These are phyloP conservation scores for Anastrepha ludens DNA, from an alignment of 1,140 invertebrate species.

Conservation along the genomic window DNA sequence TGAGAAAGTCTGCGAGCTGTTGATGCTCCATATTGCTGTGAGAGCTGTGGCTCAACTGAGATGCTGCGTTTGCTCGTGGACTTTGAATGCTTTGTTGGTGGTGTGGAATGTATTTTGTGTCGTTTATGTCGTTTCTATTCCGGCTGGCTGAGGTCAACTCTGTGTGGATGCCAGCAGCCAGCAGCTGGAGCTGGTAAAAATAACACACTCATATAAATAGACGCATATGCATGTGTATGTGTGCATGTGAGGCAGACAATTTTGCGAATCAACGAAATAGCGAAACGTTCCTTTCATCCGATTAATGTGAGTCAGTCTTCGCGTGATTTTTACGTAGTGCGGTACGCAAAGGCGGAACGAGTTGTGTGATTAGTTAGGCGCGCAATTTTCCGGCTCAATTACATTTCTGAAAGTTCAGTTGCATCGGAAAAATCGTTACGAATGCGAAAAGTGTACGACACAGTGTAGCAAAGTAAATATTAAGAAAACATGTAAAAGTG, in stretches of 20 bases:
- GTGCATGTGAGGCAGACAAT: background rate
- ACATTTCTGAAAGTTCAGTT: background rate
- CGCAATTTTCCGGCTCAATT: slow-evolving; percentile 48
- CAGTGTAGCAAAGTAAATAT: background rate
- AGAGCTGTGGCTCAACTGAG: background rate
- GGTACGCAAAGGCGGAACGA: slow-evolving; percentile 35
- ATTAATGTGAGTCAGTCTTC: slow-evolving; percentile 53
- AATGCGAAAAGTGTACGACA: background rate
- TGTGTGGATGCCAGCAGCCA: slow-evolving; percentile 40
- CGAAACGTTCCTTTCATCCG: slow-evolving; percentile 48
- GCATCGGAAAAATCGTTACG: slow-evolving; percentile 28
- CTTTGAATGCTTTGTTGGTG: background rate
- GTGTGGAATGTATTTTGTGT: slow-evolving; percentile 34
- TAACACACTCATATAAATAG: slow-evolving; percentile 42
- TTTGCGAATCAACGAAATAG: slow-evolving; percentile 49
- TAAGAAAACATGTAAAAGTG: background rate
- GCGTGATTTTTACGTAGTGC: slow-evolving; percentile 55
- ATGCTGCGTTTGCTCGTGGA: background rate
- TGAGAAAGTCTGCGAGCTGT: background rate
- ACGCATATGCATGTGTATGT: background rate
- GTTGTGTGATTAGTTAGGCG: background rate
- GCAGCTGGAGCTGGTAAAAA: slow-evolving; percentile 49
- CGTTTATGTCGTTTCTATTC: background rate
- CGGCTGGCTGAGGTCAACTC: slow-evolving; percentile 47
- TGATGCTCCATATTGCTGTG: background rate